These are phyloP conservation scores for Enteromius radiatus DNA, from an alignment of 2,797 vertebrate genomes.

Conservation along the genomic window DNA sequence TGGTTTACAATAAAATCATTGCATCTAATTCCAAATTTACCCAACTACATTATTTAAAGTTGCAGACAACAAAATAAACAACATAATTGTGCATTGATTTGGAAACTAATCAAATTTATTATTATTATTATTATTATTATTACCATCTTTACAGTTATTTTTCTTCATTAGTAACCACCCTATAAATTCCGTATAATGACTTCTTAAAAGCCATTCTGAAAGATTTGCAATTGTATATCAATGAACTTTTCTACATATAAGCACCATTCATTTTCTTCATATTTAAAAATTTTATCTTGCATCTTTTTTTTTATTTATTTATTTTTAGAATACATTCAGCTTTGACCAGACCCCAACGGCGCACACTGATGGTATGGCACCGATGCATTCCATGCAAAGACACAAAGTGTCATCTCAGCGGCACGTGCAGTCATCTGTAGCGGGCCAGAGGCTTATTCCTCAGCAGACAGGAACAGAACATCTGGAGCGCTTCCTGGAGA, in stretches of 20 bases:
- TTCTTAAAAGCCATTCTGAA: not conserved
- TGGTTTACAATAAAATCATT: too few species aligned
- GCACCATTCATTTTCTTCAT: not conserved
- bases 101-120: not conserved
- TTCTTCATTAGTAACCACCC: not conserved
- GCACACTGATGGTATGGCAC: conserved; percentile 61
- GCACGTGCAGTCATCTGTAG: conserved; percentile 45
- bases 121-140: too few species aligned
- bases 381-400: conserved; percentile 54
- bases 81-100: not conserved
- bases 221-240: not conserved
- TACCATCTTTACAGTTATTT: not conserved
- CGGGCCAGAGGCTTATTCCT: conserved; percentile 29
- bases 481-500: conserved; percentile 76
- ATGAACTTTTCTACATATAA: not conserved
- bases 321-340: conserved; percentile 58
- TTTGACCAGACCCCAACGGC: conserved; percentile 49
- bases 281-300: not conserved
- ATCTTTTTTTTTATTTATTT: not conserved
- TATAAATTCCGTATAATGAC: not conserved
- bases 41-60: not conserved
- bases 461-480: conserved; percentile 58
- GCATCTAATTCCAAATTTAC: not conserved
- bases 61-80: not conserved
- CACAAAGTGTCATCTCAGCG: conserved; percentile 39